A percentile compares a stretch with the other conserved stretches of the same genome.
phyloP scores from a whole-genome alignment of 1,140 invertebrate species.

The Ceratoteleas bidentatus region DNA sequence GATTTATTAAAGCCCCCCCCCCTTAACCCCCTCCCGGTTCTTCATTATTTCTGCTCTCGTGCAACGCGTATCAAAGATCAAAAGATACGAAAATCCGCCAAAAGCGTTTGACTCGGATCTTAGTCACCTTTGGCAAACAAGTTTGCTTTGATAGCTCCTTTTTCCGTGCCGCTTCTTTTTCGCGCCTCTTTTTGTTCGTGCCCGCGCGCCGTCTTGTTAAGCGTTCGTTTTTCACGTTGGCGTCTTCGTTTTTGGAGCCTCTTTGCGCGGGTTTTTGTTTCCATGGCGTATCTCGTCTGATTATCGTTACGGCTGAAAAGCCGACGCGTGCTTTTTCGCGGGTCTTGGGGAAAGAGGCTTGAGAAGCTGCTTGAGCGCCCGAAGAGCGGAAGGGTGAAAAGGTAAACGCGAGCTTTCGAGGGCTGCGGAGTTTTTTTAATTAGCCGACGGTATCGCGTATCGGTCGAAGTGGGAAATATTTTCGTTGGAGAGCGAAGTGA shows the following conservation, averaged over 20 bases:
- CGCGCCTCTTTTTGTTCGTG: background rate
- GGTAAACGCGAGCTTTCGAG: too few species aligned
- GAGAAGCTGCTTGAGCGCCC: too few species aligned
- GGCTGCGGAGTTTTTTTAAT: too few species aligned
- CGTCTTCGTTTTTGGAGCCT: background rate
- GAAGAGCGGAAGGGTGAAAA: too few species aligned
- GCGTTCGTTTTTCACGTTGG: background rate
- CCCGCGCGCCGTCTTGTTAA: background rate
- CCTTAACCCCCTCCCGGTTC: constrained; percentile 19
- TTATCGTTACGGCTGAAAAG: too few species aligned
- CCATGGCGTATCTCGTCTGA: too few species aligned
- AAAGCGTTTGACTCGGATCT: constrained; percentile 58
- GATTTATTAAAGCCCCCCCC: constrained; percentile 57
- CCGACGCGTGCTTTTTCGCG: too few species aligned
- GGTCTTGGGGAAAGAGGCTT: too few species aligned
- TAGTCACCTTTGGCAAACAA: constrained; percentile 55
- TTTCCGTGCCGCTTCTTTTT: constrained; percentile 16
- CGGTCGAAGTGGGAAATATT: too few species aligned
- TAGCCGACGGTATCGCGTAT: too few species aligned
- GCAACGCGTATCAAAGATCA: constrained; percentile 50
- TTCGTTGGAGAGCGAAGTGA: too few species aligned
- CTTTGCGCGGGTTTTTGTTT: background rate
- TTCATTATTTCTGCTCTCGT: constrained; percentile 53
- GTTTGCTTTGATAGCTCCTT: constrained; percentile 46
- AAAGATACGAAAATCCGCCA: constrained; percentile 61